Evolutionary conservation across 2,113 vertebrate species (phyloP).

Genomic region (Montifringilla adamsi): DNA sequence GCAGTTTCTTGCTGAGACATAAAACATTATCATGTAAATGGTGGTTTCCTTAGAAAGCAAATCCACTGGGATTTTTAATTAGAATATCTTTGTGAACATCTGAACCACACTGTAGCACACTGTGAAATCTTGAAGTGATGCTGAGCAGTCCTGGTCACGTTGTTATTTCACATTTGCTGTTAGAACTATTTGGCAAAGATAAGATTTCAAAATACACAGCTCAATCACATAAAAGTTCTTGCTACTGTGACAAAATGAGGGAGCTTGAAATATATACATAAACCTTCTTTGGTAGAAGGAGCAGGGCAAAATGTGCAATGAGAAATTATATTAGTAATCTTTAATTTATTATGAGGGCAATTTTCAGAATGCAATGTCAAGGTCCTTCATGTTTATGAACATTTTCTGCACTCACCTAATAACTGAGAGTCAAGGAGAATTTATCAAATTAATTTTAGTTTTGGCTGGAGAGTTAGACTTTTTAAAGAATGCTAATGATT

Average conservation of each 20-base stretch:
- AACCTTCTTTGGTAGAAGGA: slow-evolving; percentile 4
- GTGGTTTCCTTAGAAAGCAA: slow-evolving; percentile 55
- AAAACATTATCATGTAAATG: slow-evolving; percentile 42
- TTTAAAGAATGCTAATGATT: slow-evolving; percentile 51
- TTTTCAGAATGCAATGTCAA: slow-evolving; percentile 42
- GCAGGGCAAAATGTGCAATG: neutral
- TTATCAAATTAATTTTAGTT: slow-evolving; percentile 59
- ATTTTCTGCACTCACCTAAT: slow-evolving; percentile 39
- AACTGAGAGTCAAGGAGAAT: slow-evolving; percentile 52
- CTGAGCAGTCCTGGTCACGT: neutral
- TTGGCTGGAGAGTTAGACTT: slow-evolving; percentile 51
- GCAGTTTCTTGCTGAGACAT: neutral
- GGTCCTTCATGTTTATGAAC: slow-evolving; percentile 58
- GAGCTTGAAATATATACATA: neutral
- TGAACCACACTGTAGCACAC: neutral
- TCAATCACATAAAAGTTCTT: neutral
- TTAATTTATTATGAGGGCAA: slow-evolving; percentile 47
- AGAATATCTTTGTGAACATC: slow-evolving; percentile 36
- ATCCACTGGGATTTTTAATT: slow-evolving; percentile 55
- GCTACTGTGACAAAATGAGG: neutral
- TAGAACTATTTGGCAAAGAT: neutral
- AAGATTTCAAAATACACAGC: neutral
- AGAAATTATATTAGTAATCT: slow-evolving; percentile 17
- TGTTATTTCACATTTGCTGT: neutral
- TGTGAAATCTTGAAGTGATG: neutral